A percentile compares a stretch with the other conserved stretches of the same genome.
Conservation (phyloP, 2,797 vertebrate species). For the Australoheros facetus region DNA sequence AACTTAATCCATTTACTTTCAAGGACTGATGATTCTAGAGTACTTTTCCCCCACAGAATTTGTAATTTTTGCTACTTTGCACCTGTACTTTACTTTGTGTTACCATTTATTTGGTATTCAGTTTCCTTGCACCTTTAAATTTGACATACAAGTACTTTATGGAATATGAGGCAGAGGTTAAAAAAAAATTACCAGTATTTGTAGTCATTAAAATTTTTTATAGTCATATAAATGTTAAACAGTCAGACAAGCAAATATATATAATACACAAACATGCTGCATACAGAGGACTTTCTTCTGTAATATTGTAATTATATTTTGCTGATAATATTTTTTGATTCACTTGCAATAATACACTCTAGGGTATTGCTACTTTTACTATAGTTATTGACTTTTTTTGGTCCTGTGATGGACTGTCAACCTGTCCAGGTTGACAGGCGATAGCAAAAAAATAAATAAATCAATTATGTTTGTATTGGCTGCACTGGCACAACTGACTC, state of each 20-base stretch:
- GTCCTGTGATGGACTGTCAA: too few relatives aligned
- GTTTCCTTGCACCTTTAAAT: background rate
- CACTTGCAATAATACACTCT: background rate
- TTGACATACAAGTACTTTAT: background rate
- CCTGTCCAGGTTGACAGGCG: too few relatives aligned
- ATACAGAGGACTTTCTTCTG: background rate
- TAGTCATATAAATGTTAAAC: too few relatives aligned
- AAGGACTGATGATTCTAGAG: background rate
- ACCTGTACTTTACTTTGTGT: background rate
- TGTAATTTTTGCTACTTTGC: background rate
- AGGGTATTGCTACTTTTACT: background rate
- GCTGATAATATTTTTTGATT: background rate
- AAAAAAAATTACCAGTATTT: background rate
- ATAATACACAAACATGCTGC: background rate
- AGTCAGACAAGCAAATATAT: too few relatives aligned
- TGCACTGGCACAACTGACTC: background rate
- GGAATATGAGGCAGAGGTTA: background rate
- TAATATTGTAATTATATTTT: background rate
- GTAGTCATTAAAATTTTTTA: background rate
- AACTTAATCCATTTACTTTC: background rate
- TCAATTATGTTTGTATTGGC: background rate
- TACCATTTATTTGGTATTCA: background rate
- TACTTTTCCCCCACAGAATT: background rate
- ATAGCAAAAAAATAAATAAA: background rate
- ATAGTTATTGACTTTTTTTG: too few relatives aligned